Percentiles rank a stretch among this genome's conserved stretches.
Conservation (phyloP, 2,888 invertebrate species). For the Patella ulyssiponensis region DNA sequence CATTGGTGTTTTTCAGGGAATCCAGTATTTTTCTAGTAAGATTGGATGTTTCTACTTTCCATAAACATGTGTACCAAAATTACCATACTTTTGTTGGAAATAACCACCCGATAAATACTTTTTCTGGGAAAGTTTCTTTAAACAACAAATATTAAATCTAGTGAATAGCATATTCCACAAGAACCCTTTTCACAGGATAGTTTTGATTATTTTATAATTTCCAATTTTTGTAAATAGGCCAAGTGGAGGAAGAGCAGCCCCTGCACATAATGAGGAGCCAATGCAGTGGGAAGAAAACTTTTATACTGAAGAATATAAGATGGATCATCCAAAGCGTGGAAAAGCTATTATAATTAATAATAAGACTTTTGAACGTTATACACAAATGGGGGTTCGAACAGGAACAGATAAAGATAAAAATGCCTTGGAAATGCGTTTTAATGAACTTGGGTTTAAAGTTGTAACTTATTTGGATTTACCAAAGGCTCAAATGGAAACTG, state of each 20-base stretch:
- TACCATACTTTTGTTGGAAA: too few species aligned
- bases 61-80: too few species aligned
- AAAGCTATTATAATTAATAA: constrained; percentile 92
- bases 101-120: too few species aligned
- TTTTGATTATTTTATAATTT: too few species aligned
- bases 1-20: too few species aligned
- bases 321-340: constrained; percentile 86
- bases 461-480: constrained; percentile 78
- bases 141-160: too few species aligned
- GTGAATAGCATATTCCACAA: too few species aligned
- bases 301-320: constrained; percentile 81
- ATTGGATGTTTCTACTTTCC: too few species aligned
- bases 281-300: constrained; percentile 41
- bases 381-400: constrained; percentile 71
- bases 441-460: constrained; percentile 81
- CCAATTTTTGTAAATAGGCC: too few species aligned
- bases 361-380: constrained; percentile 79
- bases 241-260: neutral
- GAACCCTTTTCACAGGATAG: too few species aligned
- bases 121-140: too few species aligned
- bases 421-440: constrained; percentile 77
- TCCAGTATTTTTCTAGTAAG: too few species aligned
- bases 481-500: constrained; percentile 79
- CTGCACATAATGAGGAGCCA: constrained; percentile 11
- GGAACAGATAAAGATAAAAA: constrained; percentile 91